These are phyloP conservation scores for Heliconius congener DNA, from an alignment of 1,140 invertebrate species.

Conservation along the genomic window DNA sequence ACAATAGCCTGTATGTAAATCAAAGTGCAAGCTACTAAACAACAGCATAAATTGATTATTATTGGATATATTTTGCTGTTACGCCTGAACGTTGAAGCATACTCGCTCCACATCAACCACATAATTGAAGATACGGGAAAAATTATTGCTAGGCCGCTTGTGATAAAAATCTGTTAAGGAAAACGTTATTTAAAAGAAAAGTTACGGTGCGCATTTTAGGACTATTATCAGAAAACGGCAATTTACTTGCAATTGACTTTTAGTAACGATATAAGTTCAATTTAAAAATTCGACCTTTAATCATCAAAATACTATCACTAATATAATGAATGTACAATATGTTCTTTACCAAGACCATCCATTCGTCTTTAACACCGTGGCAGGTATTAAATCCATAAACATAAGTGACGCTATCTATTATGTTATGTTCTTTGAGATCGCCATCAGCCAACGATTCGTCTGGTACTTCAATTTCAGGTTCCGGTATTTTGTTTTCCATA, in stretches of 20 bases:
- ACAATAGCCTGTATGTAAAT: constrained; percentile 75
- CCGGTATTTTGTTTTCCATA: constrained; percentile 53
- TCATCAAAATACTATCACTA: too few relatives aligned
- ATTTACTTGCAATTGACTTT: too few relatives aligned
- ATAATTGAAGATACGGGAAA: constrained; percentile 54
- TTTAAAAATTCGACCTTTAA: too few relatives aligned
- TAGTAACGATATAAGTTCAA: too few relatives aligned
- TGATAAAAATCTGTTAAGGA: constrained; percentile 60
- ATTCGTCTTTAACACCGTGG: constrained; percentile 64
- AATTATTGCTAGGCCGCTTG: constrained; percentile 60
- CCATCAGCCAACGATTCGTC: constrained; percentile 74
- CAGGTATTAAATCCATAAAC: constrained; percentile 73
- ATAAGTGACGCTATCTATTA: constrained; percentile 78
- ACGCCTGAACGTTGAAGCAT: constrained; percentile 62
- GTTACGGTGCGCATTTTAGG: too few relatives aligned
- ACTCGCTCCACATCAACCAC: constrained; percentile 67
- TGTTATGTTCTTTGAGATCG: constrained; percentile 75
- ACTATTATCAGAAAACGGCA: too few relatives aligned
- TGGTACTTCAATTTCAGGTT: constrained; percentile 69
- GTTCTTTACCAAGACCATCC: constrained; percentile 67
- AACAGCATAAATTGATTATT: constrained; percentile 75
- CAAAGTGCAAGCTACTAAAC: constrained; percentile 65
- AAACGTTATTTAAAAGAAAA: too few relatives aligned
- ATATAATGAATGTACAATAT: not conserved
- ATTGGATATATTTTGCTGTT: constrained; percentile 77